Evolutionary conservation across 2,888 invertebrate species (phyloP), one percentile per base, ranked within the genome.

Genomic region (Pherbina coryleti): DNA sequence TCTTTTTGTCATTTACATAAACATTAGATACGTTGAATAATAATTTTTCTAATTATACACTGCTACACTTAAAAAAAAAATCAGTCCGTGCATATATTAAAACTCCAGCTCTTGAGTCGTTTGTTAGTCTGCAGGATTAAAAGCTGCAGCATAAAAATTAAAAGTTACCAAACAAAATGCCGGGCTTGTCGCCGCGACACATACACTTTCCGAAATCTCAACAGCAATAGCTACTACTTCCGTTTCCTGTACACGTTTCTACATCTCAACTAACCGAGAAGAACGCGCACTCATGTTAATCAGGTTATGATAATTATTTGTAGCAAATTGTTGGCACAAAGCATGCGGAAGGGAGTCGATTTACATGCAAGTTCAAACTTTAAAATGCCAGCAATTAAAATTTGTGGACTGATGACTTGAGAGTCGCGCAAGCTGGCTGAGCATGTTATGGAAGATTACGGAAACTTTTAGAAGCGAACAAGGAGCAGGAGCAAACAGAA

Each of bases 231-330:
- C 77, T 81, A 82, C 83, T 83, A 81, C 82, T 83, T 84, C 83
- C 81, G 81, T 76, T 81, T 81, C 77, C 79, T 55, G 57, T 51
- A 73, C 80, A 80, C 80, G 79, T 76, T 66, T 9, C 55, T n/a
- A 19, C 55, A 22, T 55, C 55, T 19, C 7, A n/a, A 22, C 22
- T 22, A 19, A 55, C 28, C 5, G 28, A 28, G 28, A 31, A 55
- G 77, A 64, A 79, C 82, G 84, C 79, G 84, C 83, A 84, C 85
- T 88, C 89, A 89, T 88, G 88, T 89, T 88, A 89, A 88, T 88
- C 89, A 89, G 88, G 88, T 89, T 89, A 88, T 88, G 89, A 89
- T 89, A 89, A 88, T 88, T 89, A 89, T 89, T 88, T 88, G 88
- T 86, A 87, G 85, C 88, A 88, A 87, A 86, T 87, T 88, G 84